These are phyloP conservation scores for Ataeniobius toweri DNA, from an alignment of 2,797 vertebrate genomes.

Conservation along the genomic window DNA sequence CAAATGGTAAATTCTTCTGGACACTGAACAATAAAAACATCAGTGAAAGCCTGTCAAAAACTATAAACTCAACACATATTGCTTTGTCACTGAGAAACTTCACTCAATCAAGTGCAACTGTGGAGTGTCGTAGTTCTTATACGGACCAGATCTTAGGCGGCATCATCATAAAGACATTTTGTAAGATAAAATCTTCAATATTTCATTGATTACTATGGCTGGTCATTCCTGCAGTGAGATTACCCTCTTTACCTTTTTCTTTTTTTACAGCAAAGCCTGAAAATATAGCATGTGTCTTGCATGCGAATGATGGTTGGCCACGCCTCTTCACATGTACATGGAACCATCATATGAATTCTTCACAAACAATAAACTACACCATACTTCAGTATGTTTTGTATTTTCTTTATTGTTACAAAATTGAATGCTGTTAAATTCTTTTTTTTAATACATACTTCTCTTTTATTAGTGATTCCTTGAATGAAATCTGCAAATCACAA, in stretches of 20 bases:
- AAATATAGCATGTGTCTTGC: constrained; percentile 52
- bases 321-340: constrained; percentile 57
- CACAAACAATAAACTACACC: constrained; percentile 42
- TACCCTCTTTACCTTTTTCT: not conserved
- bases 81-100: constrained; percentile 58
- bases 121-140: constrained; percentile 45
- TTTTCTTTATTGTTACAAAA: not conserved
- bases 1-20: constrained; percentile 53
- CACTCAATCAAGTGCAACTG: not conserved
- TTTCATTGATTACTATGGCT: not conserved
- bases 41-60: constrained; percentile 22
- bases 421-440: not conserved
- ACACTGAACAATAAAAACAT: constrained; percentile 17
- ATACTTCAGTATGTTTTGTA: constrained; percentile 40
- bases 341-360: constrained; percentile 46
- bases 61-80: constrained; percentile 45
- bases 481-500: constrained; percentile 15
- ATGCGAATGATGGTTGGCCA: not conserved
- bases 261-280: constrained; percentile 60
- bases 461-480: not conserved
- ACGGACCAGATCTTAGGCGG: constrained; percentile 51
- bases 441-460: not conserved
- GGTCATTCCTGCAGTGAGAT: not conserved
- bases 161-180: constrained; percentile 54
- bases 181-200: constrained; percentile 46